These are phyloP conservation scores for Scyliorhinus canicula DNA, from an alignment of 2,797 vertebrate genomes.

Conservation along the genomic window DNA sequence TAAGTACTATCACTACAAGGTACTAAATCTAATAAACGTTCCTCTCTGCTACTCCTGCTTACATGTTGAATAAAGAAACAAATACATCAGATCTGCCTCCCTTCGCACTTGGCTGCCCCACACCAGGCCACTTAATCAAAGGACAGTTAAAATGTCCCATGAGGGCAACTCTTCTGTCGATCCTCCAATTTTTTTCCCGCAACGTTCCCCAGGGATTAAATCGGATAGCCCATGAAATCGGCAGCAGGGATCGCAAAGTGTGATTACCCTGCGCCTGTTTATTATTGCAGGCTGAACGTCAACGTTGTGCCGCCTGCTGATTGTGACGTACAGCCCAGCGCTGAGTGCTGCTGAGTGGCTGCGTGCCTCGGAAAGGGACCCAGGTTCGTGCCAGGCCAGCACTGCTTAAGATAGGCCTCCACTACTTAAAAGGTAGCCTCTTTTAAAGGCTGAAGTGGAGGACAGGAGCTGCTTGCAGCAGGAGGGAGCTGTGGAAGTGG, in stretches of 20 bases:
- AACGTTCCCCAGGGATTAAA: background rate
- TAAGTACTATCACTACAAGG: background rate
- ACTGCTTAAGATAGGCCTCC: background rate
- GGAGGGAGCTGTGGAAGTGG: background rate
- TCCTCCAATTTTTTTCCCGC: background rate
- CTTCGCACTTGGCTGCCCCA: background rate
- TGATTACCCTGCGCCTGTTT: background rate
- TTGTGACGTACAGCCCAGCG: too few species aligned
- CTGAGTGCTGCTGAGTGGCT: too few species aligned
- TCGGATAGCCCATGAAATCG: background rate
- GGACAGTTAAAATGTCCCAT: background rate
- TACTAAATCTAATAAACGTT: background rate
- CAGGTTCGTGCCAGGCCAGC: background rate
- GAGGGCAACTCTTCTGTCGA: background rate
- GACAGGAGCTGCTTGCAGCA: background rate
- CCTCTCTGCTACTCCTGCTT: too few species aligned
- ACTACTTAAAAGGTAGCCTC: background rate
- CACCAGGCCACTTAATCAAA: background rate
- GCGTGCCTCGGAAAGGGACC: background rate
- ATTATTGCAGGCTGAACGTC: too few species aligned
- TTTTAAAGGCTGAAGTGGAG: background rate
- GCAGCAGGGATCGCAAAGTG: background rate
- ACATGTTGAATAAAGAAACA: background rate
- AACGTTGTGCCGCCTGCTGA: background rate
- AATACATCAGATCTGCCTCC: background rate